Evolutionary conservation across 1,140 invertebrate species (phyloP).

Genomic region (Drosophila burlai): DNA sequence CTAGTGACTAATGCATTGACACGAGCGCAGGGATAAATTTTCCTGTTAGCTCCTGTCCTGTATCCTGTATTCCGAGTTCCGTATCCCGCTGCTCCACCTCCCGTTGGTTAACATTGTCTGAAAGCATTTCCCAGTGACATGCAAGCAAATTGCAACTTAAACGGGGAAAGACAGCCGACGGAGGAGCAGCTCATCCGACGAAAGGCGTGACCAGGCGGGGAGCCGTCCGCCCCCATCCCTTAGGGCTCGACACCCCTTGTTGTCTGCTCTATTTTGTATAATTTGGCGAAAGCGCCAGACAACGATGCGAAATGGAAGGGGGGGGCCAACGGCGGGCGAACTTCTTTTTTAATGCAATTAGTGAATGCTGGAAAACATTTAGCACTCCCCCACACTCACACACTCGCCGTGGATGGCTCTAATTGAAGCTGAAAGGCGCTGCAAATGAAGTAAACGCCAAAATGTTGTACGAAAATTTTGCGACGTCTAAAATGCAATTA

Average conservation of each 20-base stretch:
- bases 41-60: slow-evolving; percentile 28
- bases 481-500: slow-evolving; percentile 77
- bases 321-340: slow-evolving; percentile 25
- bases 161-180: slow-evolving; percentile 60
- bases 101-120: slow-evolving; percentile 67
- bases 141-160: slow-evolving; percentile 81
- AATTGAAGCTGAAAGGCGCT: slow-evolving; percentile 79
- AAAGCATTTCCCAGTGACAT: slow-evolving; percentile 79
- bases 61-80: neutral
- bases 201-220: slow-evolving; percentile 42
- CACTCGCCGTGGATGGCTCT: slow-evolving; percentile 22
- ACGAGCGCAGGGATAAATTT: slow-evolving; percentile 20
- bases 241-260: slow-evolving; percentile 10
- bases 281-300: slow-evolving; percentile 70
- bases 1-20: slow-evolving; percentile 38
- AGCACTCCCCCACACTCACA: slow-evolving; percentile 48
- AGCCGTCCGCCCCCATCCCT: slow-evolving; percentile 12
- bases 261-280: slow-evolving; percentile 70
- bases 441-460: slow-evolving; percentile 82
- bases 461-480: slow-evolving; percentile 76
- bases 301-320: slow-evolving; percentile 13
- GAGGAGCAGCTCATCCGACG: slow-evolving; percentile 5
- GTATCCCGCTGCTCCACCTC: slow-evolving; percentile 5
- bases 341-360: slow-evolving; percentile 80
- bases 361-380: slow-evolving; percentile 77